Conservation (phyloP, 2,113 vertebrate genomes). For the Cinclus mexicanus region DNA sequence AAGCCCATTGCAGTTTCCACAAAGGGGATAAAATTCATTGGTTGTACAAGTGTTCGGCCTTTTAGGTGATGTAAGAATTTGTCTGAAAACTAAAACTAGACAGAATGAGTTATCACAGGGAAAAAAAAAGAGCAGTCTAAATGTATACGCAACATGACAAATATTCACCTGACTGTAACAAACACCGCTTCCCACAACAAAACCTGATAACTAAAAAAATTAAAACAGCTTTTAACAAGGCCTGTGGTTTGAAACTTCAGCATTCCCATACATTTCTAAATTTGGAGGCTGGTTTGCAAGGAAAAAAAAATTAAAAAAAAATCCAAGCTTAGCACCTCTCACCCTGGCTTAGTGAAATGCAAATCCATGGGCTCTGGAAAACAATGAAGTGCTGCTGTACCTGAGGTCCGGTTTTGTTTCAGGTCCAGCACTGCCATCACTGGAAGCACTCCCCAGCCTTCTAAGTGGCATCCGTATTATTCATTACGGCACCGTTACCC, state of each 20-base stretch:
- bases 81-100: conserved; percentile 92
- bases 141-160: neutral
- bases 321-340: conserved; percentile 55
- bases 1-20: conserved; percentile 97
- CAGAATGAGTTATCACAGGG: conserved; percentile 17
- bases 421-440: conserved; percentile 58
- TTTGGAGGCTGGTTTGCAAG: conserved; percentile 32
- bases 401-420: conserved; percentile 72
- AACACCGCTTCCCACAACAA: neutral
- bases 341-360: conserved; percentile 52
- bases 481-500: conserved; percentile 72
- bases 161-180: conserved; percentile 51
- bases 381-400: conserved; percentile 69
- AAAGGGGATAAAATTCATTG: conserved; percentile 95
- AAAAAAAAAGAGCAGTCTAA: neutral
- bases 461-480: conserved; percentile 74
- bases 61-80: conserved; percentile 89
- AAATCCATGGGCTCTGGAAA: conserved; percentile 59
- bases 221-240: neutral
- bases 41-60: conserved; percentile 87
- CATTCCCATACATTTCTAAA: conserved; percentile 35
- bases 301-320: neutral
- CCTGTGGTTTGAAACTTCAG: neutral
- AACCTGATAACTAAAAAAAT: neutral
- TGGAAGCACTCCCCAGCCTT: conserved; percentile 57